A percentile compares a stretch with the other conserved stretches of the same genome.
phyloP scores from a whole-genome alignment of 2,797 vertebrate genomes.

The Eulemur rubriventer region DNA sequence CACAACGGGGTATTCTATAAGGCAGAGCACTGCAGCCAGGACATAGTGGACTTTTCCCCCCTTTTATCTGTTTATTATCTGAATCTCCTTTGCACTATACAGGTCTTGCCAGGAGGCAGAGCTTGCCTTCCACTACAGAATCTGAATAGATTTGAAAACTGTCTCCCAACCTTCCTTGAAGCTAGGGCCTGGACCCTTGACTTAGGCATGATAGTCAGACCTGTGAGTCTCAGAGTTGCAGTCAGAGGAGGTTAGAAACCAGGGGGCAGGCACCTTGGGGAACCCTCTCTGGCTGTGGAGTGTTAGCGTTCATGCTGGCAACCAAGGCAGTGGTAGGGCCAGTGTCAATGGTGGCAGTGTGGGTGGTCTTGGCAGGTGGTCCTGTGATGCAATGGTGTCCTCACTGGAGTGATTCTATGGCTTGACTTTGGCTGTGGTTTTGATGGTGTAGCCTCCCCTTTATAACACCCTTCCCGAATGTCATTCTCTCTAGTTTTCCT shows the following conservation, averaged over 20 bases:
- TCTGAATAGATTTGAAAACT: background rate
- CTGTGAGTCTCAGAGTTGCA: background rate
- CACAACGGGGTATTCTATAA: background rate
- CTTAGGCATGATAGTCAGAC: background rate
- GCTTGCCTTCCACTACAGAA: background rate
- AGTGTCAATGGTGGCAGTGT: background rate
- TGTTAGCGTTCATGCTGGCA: background rate
- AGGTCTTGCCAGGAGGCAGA: background rate
- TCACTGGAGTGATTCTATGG: background rate
- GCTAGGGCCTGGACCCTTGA: background rate
- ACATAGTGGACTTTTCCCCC: background rate
- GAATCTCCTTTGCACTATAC: background rate
- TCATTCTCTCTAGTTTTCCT: background rate
- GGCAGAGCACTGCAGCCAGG: background rate
- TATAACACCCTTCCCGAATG: background rate
- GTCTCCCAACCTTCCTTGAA: background rate
- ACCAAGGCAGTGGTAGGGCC: background rate
- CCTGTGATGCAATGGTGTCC: background rate
- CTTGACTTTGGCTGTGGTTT: background rate
- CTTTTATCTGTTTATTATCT: background rate
- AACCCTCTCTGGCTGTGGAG: background rate
- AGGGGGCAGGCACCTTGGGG: background rate
- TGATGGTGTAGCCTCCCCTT: background rate
- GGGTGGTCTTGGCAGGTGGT: background rate
- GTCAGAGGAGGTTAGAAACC: background rate